These are phyloP conservation scores for Lates calcarifer DNA, from an alignment of 2,113 vertebrate species.

Conservation along the genomic window DNA sequence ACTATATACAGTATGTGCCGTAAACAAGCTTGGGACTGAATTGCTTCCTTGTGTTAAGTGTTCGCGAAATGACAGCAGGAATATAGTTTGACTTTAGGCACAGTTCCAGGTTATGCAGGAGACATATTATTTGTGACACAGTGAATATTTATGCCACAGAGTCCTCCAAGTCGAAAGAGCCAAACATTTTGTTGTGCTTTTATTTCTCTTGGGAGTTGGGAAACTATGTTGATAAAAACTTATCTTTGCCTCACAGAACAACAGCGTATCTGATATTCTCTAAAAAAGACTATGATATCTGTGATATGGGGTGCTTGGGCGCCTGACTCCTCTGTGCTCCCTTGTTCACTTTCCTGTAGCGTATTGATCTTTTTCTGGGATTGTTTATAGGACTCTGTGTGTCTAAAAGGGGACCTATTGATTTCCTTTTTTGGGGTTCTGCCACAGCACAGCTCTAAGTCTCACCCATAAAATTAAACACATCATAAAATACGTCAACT, in stretches of 20 bases:
- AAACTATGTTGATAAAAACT: conserved; percentile 70
- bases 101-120: conserved; percentile 45
- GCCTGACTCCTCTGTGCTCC: conserved; percentile 68
- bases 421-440: conserved; percentile 68
- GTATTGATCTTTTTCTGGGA: conserved; percentile 77
- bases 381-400: conserved; percentile 73
- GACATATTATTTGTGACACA: conserved; percentile 32
- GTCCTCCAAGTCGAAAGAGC: conserved; percentile 42
- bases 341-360: conserved; percentile 75
- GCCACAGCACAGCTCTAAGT: conserved; percentile 52
- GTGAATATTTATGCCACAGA: conserved; percentile 49
- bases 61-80: conserved; percentile 21
- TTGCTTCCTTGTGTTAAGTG: conserved; percentile 17
- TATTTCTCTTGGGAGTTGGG: conserved; percentile 60
- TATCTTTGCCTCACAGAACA: conserved; percentile 67
- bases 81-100: conserved; percentile 18
- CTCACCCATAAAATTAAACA: conserved; percentile 49
- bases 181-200: conserved; percentile 54
- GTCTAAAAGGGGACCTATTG: conserved; percentile 78
- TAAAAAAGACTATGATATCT: conserved; percentile 62
- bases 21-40: conserved; percentile 24
- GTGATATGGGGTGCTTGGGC: conserved; percentile 50
- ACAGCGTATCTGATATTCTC: conserved; percentile 65
- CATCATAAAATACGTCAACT: conserved; percentile 43
- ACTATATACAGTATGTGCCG: not conserved